These are phyloP conservation scores for Drosophila ambigua DNA, from an alignment of 1,140 invertebrate species.

Conservation along the genomic window DNA sequence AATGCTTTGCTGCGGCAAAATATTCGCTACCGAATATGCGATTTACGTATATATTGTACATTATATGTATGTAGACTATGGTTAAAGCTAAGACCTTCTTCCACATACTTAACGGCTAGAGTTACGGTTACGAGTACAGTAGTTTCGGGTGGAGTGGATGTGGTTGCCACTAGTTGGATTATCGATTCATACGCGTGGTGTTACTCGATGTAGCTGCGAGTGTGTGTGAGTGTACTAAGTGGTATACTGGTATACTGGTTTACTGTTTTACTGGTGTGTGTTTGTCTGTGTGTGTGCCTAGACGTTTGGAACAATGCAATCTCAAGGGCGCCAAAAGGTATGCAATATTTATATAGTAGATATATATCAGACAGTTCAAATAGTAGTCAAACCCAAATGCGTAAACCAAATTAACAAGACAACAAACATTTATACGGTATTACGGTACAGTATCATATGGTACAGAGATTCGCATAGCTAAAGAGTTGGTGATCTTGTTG, in stretches of 20 bases:
- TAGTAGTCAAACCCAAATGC: constrained; percentile 75
- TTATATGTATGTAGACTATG: constrained; percentile 45
- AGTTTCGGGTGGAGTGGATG: constrained; percentile 34
- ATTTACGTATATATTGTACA: constrained; percentile 19
- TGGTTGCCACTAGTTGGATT: constrained; percentile 57
- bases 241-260: neutral
- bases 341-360: constrained; percentile 62
- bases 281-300: constrained; percentile 56
- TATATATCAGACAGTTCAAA: constrained; percentile 53
- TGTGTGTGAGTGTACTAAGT: constrained; percentile 27
- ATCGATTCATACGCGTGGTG: constrained; percentile 16
- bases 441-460: constrained; percentile 43
- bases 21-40: constrained; percentile 40
- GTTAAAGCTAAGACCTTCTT: constrained; percentile 66
- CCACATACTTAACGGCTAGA: constrained; percentile 69
- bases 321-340: constrained; percentile 73
- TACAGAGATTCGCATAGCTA: constrained; percentile 70
- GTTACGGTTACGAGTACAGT: constrained; percentile 51
- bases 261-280: neutral
- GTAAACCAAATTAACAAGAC: constrained; percentile 75
- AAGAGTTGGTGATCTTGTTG: constrained; percentile 33
- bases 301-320: constrained; percentile 68
- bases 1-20: constrained; percentile 61
- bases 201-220: constrained; percentile 27
- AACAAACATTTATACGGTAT: constrained; percentile 68